Evolutionary conservation across 2,797 vertebrate species (phyloP), one percentile per base, ranked within the genome.

Genomic region (Eospalax fontanierii): DNA sequence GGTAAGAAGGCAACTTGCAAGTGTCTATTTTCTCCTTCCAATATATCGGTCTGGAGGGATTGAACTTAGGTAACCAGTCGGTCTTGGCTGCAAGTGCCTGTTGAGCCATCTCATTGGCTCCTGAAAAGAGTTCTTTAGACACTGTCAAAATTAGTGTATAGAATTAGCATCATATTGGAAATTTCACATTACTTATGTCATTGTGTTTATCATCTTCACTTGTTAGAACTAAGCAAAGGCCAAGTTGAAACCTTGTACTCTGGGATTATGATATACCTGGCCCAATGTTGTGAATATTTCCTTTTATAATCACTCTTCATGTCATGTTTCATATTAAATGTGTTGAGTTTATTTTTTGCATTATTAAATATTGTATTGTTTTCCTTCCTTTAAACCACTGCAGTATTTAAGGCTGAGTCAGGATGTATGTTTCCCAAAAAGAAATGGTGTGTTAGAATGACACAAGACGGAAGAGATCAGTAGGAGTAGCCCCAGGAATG

Each of bases 61-160:
- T 40, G 6, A 85, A 35, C 68, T 86, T n/a, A 71, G n/a, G 50
- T 14, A 54, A 54, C 57, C 57, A 16, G 59, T 57, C 66, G 30
- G 28, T 1, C 11, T 71, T 38, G n/a, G 16, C 14, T 15, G 66
- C 9, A 30, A 59, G 38, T 18, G 11, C 46, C 54, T 70, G 18
- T 35, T 70, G 18, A 54, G 33, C 54, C 15, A 38, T 86, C 50
- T 40, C 71, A 18, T 28, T 73, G 46, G 10, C 18, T 73, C 50
- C 12, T 26, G 68, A 30, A 65, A 81, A 88, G 87, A 81, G 84
- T 87, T 96, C 50, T 92, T 78, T 84, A 91, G 66, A 76, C 82
- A 15, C 4, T 68, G 6, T 76, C 63, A 26, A 71, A 70, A 57
- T 43, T 78, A 43, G n/a, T 22, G 78, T 38, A 7, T 50, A 28